Base-by-base conservation (phyloP, 2,888 invertebrate species). In the Chironomus riparius region DNA sequence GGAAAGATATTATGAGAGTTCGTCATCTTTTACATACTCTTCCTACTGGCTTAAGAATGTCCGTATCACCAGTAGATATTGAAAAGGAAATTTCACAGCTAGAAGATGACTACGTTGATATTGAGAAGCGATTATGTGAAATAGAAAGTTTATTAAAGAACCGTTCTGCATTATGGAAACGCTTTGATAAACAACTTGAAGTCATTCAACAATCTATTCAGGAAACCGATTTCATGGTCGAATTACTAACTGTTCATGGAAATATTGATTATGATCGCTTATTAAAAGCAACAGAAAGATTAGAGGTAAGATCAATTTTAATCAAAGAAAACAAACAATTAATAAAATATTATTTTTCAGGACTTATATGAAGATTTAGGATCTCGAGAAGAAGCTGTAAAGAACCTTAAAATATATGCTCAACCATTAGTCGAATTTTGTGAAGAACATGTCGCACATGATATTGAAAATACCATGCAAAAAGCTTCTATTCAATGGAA, bases 211-310 rank as follows among this genome's bases (percentile, higher is more conserved):
- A 92, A 72, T 92, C 92, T 0, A 92, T 93, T 0, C 88, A 92
- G 76, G 93, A 94, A 80, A 92, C 93, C 0, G 93, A 94, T 82
- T 94, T 93, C 80, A 93, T 94, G 93, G 92, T 93, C 86, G 93
- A 94, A 79, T 85, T 94, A 77, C 86, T 94, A 13, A 92, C 92
- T 0, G 91, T 94, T 0, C 93, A 94, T 81, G 93, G 93, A 1
- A 91, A 91, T 77, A 92, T 94, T 15, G 93, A 94, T 82, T 94
- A 93, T 80, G 92, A 93, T 78, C 87, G 94, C 7, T 85, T 94
- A 77, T 86, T 91, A 74, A 93, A 92, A 81, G 93, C 93, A 62
- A 94, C 94, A 0, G 93, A 93, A 83, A 87, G 93, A 80, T 86
- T 94, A 77, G 93, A 94, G 90, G 94, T 94, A 47, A 72, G 21